Base-by-base conservation (phyloP, 2,888 invertebrate species). In the Macrophya annulata region DNA sequence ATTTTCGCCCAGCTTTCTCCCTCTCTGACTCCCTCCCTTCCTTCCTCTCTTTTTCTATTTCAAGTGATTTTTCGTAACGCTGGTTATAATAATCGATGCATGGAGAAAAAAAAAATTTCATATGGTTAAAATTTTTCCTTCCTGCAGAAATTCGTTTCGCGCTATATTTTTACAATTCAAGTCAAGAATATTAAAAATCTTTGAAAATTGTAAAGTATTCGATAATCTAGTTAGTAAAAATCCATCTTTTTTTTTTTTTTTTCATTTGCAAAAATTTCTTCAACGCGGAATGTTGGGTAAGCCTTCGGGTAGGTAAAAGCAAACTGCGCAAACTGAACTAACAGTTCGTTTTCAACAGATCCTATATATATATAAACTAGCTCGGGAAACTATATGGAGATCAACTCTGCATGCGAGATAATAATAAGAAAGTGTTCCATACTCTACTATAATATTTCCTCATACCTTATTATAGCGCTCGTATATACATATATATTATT, bases 341-440 rank as follows among this genome's bases (percentile, higher is more conserved):
- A 3, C 3, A 31, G 74, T 74, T 48, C 74, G 25, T 74, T 74
- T 74, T 74, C 74, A 74, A 74, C 74, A 74, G 43, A 74, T 74
- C 55, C 37, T 55, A 51, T 31, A 17, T 37, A 55, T 37, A 77
- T 37, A 55, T 55, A 77, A 77, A 77, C 77, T 55, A 55, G 55
- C 55, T 77, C 51, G 25, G 12, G 31, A 55, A 77, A 55, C 55
- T n/a, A 76, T 55, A 55, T 31, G 31, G 31, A 55, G 77, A 77
- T 55, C 55, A 55, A 55, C 77, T 55, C 48, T 31, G 51, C 77
- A 55, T 77, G 55, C n/a, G 51, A 55, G 72, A 40, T 74, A 74
- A 74, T 74, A 45, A 45, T 55, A 77, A 77, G 77, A 77, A 77
- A 77, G 77, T 77, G 77, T 77, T 77, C 8, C 8, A 25, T 62